phyloP scores from a whole-genome alignment of 2,888 invertebrate species.

The Rotaria macrura region DNA sequence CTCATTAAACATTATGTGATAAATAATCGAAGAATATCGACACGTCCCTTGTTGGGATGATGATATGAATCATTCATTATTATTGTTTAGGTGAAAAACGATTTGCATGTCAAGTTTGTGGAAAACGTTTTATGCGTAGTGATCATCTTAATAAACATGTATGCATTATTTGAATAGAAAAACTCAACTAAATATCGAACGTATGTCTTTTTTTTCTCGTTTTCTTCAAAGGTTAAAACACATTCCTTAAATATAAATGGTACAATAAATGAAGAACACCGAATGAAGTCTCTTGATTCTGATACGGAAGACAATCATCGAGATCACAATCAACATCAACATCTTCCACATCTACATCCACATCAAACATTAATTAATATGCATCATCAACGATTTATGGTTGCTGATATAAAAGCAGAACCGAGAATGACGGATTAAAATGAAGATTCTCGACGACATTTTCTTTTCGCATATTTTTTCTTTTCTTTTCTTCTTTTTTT shows the following conservation, averaged over 20 bases:
- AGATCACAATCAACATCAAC: not conserved
- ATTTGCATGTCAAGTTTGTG: constrained; percentile 73
- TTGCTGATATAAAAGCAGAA: constrained; percentile 1
- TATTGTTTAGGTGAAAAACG: constrained; percentile 63
- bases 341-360: not conserved
- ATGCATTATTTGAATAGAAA: not conserved
- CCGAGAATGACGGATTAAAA: constrained; percentile 17
- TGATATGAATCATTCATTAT: not conserved
- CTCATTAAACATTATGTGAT: not conserved
- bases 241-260: not conserved
- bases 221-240: not conserved
- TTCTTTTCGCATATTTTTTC: not conserved
- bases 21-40: not conserved
- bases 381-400: constrained; percentile 6
- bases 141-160: constrained; percentile 83
- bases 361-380: not conserved
- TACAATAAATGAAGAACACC: not conserved
- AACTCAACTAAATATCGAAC: not conserved
- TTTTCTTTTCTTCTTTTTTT: not conserved
- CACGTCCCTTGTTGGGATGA: not conserved
- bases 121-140: constrained; percentile 80
- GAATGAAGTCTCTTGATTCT: not conserved
- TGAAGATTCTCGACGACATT: constrained; percentile 1
- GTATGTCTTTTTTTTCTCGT: not conserved
- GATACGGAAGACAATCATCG: not conserved